Evolutionary conservation across 2,888 invertebrate genomes (phyloP), one percentile per base, ranked within the genome.

Genomic region (Pollenia griseotomentosa): DNA sequence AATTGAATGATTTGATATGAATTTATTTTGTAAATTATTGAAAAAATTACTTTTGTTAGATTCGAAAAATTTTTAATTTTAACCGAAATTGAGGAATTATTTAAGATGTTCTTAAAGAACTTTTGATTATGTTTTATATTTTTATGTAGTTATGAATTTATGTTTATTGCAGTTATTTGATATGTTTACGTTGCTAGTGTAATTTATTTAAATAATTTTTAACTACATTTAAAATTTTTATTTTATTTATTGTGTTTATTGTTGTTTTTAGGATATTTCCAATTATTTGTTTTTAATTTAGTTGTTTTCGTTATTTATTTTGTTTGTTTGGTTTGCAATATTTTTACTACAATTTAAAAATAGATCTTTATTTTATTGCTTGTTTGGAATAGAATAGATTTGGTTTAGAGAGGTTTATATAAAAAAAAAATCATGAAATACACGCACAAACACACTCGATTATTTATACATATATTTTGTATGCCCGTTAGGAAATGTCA

Each of bases 171-270:
- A 48, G 23, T 61, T 51, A 83, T 55, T 46, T 83, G 83, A 83
- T 83, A 83, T 83, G 83, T 77, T 65, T 77, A 57, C 55, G 77
- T 83, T 83, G 77, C 83, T 42, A 63, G 53, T 46, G 14, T 55
- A 70, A 40, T 77, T 48, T 46, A n/a, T 53, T 53, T 14, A 55
- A 57, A 48, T 71, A 33, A 63, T 46, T 61, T 71, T 73, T 19
- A 33, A 73, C 71, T 73, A 65, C 71, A 65, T 73, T 63, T 40
- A 48, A 48, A 16, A 55, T 33, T 44, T 61, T 12, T 48, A 9
- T 16, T n/a, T 48, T n/a, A 8, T 63, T 53, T 19, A 44, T 79
- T 10, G 63, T 44, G 14, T 55, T 55, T 14, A 33, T 6, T 33
- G 46, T 59, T 74, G 11, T 74, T 61, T 70, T 53, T 33, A 33